Conservation (phyloP, 1,140 invertebrate genomes). For the Mya arenaria region DNA sequence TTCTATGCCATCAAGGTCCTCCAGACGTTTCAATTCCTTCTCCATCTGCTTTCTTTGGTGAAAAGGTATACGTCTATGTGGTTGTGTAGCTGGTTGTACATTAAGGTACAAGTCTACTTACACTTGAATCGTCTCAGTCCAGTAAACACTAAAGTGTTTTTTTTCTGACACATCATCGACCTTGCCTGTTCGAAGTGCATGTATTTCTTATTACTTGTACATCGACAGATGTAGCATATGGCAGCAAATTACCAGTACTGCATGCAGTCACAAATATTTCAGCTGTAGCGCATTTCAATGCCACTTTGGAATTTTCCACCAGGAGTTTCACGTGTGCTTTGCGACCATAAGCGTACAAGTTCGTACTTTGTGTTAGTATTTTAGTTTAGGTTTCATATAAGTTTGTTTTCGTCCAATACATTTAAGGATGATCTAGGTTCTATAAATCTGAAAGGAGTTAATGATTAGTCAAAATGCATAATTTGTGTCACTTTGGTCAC, state of each 20-base stretch:
- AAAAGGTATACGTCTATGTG: no score
- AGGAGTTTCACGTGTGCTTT: background rate
- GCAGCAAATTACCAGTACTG: background rate
- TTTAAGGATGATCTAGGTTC: no score
- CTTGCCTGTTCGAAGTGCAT: no score
- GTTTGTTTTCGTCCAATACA: background rate
- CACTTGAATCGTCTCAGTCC: background rate
- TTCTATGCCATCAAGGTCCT: background rate
- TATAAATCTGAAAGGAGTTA: no score
- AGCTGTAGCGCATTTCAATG: background rate
- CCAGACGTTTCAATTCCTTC: no score
- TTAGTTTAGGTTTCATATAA: background rate
- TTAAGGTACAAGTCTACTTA: background rate
- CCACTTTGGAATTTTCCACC: background rate
- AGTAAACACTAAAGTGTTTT: no score
- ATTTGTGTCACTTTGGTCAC: no score
- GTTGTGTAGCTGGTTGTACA: background rate
- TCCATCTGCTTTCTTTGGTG: no score
- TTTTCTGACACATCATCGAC: no score
- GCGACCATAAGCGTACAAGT: background rate
- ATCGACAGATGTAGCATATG: background rate
- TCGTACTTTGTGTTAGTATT: background rate
- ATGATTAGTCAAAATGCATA: no score
- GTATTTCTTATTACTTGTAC: background rate
- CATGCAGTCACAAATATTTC: background rate